Base-by-base conservation (phyloP, 2,888 invertebrate genomes). In the Diaprepes abbreviatus region DNA sequence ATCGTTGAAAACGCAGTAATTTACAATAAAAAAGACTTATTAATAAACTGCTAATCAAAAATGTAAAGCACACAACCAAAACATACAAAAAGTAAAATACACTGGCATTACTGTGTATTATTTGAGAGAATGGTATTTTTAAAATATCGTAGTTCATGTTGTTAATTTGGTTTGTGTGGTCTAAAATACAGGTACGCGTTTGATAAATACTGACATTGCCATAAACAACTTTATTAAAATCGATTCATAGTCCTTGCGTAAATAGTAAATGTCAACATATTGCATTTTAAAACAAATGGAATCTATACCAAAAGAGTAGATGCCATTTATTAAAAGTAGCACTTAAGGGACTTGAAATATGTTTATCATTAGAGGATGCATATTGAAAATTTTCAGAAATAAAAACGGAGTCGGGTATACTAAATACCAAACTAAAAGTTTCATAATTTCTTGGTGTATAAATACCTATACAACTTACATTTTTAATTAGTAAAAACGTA, bases 121-220 rank as follows among this genome's bases (percentile, higher is more conserved):
- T 21, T 17, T 19, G 2, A 19, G 19, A 19, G 17, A 43, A 9
- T 21, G 43, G 21, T 10, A 10, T 43, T 21, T 40, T 21, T 43
- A n/a, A 43, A 40, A 40, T 7, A 17, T 17, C 7, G 17, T 4
- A 19, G 21, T 43, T 43, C n/a, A 21, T 10, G 43, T 43, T n/a
- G n/a, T 21, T 43, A 43, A 43, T 43, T 1, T 21, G 24, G 9
- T 43, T 21, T 43, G 1, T 40, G 17, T 9, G 43, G n/a, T n/a
- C 43, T 4, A 6, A 43, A 21, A 43, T 43, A 6, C 19, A 10
- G 40, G 7, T 19, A 10, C 10, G 9, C 0, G 19, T 2, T 43
- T 21, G 9, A 35, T 19, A 14, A 55, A 36, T 17, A 38, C 21
- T 57, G 57, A 57, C 57, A 36, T 57, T 57, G 24, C 38, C 57